phyloP scores from a whole-genome alignment of 1,140 invertebrate genomes.

The Aphaenogaster floridana region DNA sequence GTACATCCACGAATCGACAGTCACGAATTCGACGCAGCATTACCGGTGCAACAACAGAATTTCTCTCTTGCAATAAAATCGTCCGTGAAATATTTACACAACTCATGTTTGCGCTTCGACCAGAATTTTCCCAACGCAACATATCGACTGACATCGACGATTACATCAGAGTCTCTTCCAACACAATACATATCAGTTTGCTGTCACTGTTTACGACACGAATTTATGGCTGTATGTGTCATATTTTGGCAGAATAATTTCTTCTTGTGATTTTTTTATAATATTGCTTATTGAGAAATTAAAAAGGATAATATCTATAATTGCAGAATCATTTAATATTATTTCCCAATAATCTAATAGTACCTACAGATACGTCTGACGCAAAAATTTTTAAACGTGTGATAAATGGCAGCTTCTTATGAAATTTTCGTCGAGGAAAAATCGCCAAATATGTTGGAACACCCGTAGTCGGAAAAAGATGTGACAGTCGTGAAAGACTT shows the following conservation, averaged over 20 bases:
- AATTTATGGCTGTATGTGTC: background rate
- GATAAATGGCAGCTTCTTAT: conserved; percentile 32
- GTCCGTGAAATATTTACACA: conserved; percentile 56
- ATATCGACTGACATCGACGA: conserved; percentile 26
- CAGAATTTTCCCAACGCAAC: conserved; percentile 35
- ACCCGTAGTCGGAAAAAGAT: conserved; percentile 34
- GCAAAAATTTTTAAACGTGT: conserved; percentile 15
- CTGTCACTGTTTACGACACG: background rate
- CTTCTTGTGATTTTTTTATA: too few species aligned
- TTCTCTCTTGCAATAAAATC: conserved; percentile 61
- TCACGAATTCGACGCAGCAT: conserved; percentile 56
- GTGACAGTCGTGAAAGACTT: conserved; percentile 38
- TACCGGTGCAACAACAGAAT: conserved; percentile 32
- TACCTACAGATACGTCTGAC: background rate
- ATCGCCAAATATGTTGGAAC: conserved; percentile 26
- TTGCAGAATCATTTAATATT: background rate
- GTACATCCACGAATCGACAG: conserved; percentile 60
- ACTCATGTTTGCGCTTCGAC: conserved; percentile 46
- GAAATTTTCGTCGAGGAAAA: conserved; percentile 31
- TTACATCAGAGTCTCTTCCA: conserved; percentile 17
- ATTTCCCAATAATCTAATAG: background rate
- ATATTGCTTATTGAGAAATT: background rate
- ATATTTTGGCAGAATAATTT: background rate
- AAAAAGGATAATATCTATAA: background rate
- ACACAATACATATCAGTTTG: conserved; percentile 15